Evolutionary conservation across 2,888 invertebrate species (phyloP).

Genomic region (Empis livida): DNA sequence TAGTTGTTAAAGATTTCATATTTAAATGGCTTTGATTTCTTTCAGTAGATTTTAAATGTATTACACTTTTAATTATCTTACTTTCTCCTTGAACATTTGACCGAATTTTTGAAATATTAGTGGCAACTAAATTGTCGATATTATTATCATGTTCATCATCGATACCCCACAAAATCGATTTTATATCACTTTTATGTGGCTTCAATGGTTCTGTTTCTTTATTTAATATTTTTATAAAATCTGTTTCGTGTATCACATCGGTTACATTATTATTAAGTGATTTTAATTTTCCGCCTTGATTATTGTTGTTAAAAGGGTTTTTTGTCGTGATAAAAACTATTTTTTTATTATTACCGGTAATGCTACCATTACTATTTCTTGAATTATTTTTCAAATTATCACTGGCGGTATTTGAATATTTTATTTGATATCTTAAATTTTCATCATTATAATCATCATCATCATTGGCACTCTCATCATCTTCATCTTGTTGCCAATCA

Average conservation of each 20-base stretch:
- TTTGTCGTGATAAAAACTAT: too few relatives aligned
- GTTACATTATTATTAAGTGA: background rate
- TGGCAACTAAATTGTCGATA: background rate
- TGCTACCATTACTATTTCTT: background rate
- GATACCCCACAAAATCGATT: constrained; percentile 4
- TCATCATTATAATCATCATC: background rate
- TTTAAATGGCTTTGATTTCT: too few relatives aligned
- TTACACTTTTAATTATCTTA: too few relatives aligned
- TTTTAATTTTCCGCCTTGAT: background rate
- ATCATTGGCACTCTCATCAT: background rate
- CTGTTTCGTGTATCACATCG: background rate
- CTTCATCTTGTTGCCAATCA: constrained; percentile 9
- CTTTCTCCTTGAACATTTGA: too few relatives aligned
- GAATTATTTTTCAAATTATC: background rate
- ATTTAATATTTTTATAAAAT: background rate
- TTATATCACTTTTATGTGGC: constrained; percentile 2
- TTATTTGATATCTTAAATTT: background rate
- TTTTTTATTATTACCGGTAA: too few relatives aligned
- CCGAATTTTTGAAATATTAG: background rate
- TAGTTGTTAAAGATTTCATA: too few relatives aligned
- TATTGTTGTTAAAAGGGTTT: too few relatives aligned
- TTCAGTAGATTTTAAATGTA: too few relatives aligned
- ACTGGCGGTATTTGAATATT: too few relatives aligned
- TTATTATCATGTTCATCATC: background rate
- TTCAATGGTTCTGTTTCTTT: background rate